phyloP scores from a whole-genome alignment of 2,888 invertebrate species.

The Siphlonurus alternatus region DNA sequence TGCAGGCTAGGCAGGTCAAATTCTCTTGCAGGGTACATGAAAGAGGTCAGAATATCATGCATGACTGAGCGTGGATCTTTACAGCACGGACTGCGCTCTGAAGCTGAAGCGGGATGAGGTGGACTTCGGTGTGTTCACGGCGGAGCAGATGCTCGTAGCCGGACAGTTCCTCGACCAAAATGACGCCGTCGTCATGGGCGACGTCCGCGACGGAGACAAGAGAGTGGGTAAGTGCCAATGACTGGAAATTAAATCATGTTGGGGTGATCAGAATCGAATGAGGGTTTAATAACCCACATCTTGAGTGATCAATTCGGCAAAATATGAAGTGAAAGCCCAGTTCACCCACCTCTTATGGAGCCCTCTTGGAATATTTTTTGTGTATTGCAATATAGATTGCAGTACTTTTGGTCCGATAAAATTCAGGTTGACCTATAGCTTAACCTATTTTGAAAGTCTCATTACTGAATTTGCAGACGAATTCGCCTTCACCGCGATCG shows the following conservation, averaged over 20 bases:
- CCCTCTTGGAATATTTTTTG: no score
- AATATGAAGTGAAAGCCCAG: no score
- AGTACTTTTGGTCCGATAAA: no score
- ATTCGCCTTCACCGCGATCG: slow-evolving; percentile 40
- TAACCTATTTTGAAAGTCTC: no score
- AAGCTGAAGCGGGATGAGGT: slow-evolving; percentile 33
- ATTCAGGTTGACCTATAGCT: no score
- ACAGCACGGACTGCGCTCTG: slow-evolving; percentile 42
- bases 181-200: slow-evolving; percentile 19
- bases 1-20: no score
- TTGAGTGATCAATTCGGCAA: no score
- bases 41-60: background rate
- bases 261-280: background rate
- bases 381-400: no score
- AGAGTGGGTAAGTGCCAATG: background rate
- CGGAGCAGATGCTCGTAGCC: slow-evolving; percentile 42
- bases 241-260: slow-evolving; percentile 23
- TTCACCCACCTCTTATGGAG: no score
- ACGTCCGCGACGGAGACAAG: slow-evolving; percentile 20
- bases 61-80: no score
- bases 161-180: slow-evolving; percentile 20
- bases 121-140: slow-evolving; percentile 40
- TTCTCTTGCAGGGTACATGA: no score
- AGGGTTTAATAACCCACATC: no score
- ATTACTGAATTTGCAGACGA: slow-evolving; percentile 25